Evolutionary conservation across 2,113 vertebrate species (phyloP), one percentile per base, ranked within the genome.

Genomic region (Xiphophorus maculatus): DNA sequence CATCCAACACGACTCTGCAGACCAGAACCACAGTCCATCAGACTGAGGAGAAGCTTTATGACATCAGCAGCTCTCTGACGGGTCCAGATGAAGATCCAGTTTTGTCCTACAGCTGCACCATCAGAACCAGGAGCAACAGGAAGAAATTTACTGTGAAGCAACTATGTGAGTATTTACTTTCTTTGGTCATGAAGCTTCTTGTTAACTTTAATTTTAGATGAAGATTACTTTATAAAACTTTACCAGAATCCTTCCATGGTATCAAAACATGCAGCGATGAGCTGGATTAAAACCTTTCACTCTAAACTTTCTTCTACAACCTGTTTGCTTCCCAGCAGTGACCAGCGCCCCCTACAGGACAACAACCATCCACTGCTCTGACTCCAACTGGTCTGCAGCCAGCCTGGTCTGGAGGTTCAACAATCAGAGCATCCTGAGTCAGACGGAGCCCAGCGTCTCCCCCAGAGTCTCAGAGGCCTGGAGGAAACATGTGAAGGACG

Each of bases 71-170:
- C 61, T 70, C 61, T 65, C 67, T 77, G 60, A 4, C 4, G 0
- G 7, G 22, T 2, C n/a, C 37, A 29, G 35, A 62, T 3, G 13
- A 27, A 1, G 25, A 1, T 19, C 1, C 44, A 3, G 40, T 51
- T 58, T 2, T 0, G 32, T 44, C 0, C 8, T 88, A 85, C 71
- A 81, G 7, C 72, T 94, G 93, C 74, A 77, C 63, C 5, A 19
- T 94, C 67, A 84, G 28, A 33, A 71, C 11, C n/a, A 19, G 0
- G 19, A 27, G 10, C 0, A 65, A 22, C 62, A 1, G 0, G 12
- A 64, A 9, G 29, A 73, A 1, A 35, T 11, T 48, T 0, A 33
- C 48, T 27, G 0, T n/a, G 22, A 30, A 19, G 13, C 0, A 1
- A 29, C 17, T 11, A 15, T 9, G 66, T 68, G 15, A 48, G 37